These are phyloP conservation scores for Cyclura pinguis DNA, from an alignment of 2,797 vertebrate genomes.

Conservation along the genomic window DNA sequence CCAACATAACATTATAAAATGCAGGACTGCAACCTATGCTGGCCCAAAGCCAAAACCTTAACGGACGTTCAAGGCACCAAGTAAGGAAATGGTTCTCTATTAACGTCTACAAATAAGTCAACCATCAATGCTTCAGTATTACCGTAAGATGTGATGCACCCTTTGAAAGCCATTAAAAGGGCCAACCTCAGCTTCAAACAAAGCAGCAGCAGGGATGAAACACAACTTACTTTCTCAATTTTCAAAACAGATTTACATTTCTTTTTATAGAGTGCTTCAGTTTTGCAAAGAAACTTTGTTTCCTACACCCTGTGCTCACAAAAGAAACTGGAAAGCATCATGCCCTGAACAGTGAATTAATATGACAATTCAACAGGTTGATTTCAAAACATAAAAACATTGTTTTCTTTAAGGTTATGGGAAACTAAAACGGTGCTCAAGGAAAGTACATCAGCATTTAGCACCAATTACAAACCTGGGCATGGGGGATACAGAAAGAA, in stretches of 20 bases:
- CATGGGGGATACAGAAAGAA: constrained; percentile 34
- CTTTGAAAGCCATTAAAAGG: constrained; percentile 66
- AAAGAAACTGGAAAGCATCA: constrained; percentile 37
- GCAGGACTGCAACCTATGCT: constrained; percentile 71
- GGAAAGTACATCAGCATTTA: constrained; percentile 17
- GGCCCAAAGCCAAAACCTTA: constrained; percentile 76
- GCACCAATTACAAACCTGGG: constrained; percentile 33
- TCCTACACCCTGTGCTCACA: constrained; percentile 54
- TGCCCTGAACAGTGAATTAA: constrained; percentile 68
- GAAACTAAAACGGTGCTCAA: constrained; percentile 38
- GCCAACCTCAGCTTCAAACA: constrained; percentile 41
- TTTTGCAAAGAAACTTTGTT: constrained; percentile 39
- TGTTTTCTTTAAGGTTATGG: constrained; percentile 34
- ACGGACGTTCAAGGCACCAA: constrained; percentile 79
- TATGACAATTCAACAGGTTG: constrained; percentile 66
- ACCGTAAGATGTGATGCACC: constrained; percentile 75
- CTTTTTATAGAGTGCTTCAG: constrained; percentile 44
- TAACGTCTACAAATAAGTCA: constrained; percentile 81
- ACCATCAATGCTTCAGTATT: constrained; percentile 81
- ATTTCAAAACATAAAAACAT: constrained; percentile 38
- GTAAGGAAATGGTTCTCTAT: constrained; percentile 82
- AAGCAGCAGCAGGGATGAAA: constrained; percentile 58
- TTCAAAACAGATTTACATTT: constrained; percentile 42
- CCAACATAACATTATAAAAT: constrained; percentile 65
- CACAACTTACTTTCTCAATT: constrained; percentile 55